Base-by-base conservation (phyloP, 2,797 vertebrate species). In the Clarias laeviceps region DNA sequence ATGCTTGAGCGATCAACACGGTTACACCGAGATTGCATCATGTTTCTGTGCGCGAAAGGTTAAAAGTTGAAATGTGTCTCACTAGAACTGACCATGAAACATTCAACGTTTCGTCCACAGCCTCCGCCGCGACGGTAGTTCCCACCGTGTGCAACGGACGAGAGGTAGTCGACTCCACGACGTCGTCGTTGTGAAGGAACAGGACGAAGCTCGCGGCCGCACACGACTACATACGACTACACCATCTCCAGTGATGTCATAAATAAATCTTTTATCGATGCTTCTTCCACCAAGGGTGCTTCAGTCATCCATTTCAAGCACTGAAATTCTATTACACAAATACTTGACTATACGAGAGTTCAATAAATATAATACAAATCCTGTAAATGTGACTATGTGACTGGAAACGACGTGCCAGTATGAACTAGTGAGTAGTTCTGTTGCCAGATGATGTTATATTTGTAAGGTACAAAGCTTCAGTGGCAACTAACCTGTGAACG, bases 141-240 rank as follows among this genome's bases (percentile, higher is more conserved):
- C 98, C 98, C 18, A 97, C 97, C 0, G 97, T 99, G 89, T 99
- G 98, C 90, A 99, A 99, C 0, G 98, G 98, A 20, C 96, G 97
- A 0, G 98, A 99, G 91, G 97, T 99, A 88, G 97, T 99, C 88
- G 98, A 99, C 91, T 99, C 98, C 37, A 99, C 97, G 0, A 99
- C 98, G 0, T 99, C 98, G 0, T 99, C 98, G 34, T 96, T 99
- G 93, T 99, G 96, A 99, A 93, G 54, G 84, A 91, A 83, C 45
- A n/a, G 45, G 45, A 14, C 45, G 50, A 50, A 34, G 34, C 14
- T 18, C 40, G 76, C 20, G 29, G 56, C 82, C 18, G 17, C 59
- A 68, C 82, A 45, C 56, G 37, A 64, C 83, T 20, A 22, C 87
- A 87, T 87, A 87, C 90, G 18, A 62, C 57, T 37, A 80, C 89